Evolutionary conservation across 1,140 invertebrate genomes (phyloP), one percentile per base, ranked within the genome.

Genomic region (Rhyacophila brunnea): DNA sequence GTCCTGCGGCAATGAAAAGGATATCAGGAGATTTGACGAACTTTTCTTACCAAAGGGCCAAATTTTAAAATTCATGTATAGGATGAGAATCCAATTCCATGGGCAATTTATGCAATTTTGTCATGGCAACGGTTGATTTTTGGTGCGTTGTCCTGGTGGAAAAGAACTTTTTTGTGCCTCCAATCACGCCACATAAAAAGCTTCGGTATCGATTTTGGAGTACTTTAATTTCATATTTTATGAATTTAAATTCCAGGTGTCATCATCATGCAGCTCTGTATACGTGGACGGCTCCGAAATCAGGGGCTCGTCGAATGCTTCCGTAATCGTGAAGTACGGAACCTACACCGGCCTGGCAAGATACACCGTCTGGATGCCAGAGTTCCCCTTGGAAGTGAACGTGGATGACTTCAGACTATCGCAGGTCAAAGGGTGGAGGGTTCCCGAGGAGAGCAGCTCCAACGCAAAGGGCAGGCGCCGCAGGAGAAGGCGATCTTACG

Each of bases 251-350:
- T 32, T 67, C 5, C 68, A 96, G 94, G 94, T 98, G 1, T 95
- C 95, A 6, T 92, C 93, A 0, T 95, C 94, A 4, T 98, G 96
- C 77, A 96, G 93, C 62, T 94, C 92, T 3, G 93, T 98, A 2
- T 98, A 97, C 76, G 88, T 98, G 6, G 95, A 98, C 75, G 96
- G 96, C 0, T 95, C 93, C 11, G 96, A 99, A 79, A 92, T 94
- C 34, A 83, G 93, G 0, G 95, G 95, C 4, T 95, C 93, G 0
- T 91, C 92, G 10, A 98, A 98, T 73, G 95, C 95, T 1, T 93
- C 92, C 1, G 87, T 98, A 11, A 84, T 95, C 7, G 93, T 96
- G 6, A 95, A 95, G 74, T 98, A 96, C 70, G 94, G 93, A 6
- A 91, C 91, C 0, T 93, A 95, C 70, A 91, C 89, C 6, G 92